Conservation (phyloP, 2,888 invertebrate genomes). For the Eumacrocentrus americanus region DNA sequence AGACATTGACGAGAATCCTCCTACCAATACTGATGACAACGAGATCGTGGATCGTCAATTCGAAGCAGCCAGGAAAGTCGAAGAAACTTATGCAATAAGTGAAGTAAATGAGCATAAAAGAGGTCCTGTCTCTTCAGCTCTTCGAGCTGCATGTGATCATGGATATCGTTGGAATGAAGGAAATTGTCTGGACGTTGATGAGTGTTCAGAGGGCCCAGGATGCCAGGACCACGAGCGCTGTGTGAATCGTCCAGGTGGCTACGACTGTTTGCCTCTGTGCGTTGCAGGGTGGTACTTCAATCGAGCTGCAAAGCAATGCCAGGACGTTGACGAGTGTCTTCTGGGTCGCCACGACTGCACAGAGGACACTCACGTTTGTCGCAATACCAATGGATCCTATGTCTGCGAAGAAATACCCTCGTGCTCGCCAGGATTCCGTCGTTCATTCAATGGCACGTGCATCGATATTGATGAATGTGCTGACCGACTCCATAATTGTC, state of each 20-base stretch:
- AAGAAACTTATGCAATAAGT: not conserved
- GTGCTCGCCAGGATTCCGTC: conserved; percentile 47
- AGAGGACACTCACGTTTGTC: conserved; percentile 42
- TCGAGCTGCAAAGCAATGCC: conserved; percentile 44
- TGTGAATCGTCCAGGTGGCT: conserved; percentile 62
- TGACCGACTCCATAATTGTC: conserved; percentile 61
- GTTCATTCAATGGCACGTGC: conserved; percentile 64
- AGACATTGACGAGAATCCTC: not conserved
- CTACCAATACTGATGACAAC: conserved; percentile 13
- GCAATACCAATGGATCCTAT: conserved; percentile 52
- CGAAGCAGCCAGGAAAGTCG: not conserved
- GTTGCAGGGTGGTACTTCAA: conserved; percentile 51
- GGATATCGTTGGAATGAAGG: conserved; percentile 57
- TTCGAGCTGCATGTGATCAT: conserved; percentile 38
- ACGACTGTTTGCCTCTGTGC: conserved; percentile 58
- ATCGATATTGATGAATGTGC: conserved; percentile 75
- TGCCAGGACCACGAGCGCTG: conserved; percentile 60
- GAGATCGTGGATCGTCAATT: not conserved
- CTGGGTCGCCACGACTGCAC: conserved; percentile 64
- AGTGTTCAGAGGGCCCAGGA: conserved; percentile 61
- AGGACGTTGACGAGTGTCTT: conserved; percentile 67
- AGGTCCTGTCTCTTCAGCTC: not conserved
- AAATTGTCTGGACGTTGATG: conserved; percentile 64
- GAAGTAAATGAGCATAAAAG: not conserved
- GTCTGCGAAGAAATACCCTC: conserved; percentile 43